Percentiles rank a stretch among this genome's conserved stretches.
These are phyloP conservation scores for Epinephelus awoara DNA, from an alignment of 2,797 vertebrate genomes.

Conservation along the genomic window DNA sequence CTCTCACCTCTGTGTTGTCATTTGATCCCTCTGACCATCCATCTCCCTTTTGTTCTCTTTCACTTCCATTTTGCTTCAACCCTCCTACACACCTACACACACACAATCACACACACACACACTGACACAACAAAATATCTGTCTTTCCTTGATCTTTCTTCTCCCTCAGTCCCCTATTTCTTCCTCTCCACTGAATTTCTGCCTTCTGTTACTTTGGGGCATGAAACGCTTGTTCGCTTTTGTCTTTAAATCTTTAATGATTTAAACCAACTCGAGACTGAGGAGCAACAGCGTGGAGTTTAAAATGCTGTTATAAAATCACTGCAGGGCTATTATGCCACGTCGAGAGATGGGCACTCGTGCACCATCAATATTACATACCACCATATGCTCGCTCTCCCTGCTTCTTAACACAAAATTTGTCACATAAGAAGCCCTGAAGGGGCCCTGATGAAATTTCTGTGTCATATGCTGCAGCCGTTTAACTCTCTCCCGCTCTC, in stretches of 20 bases:
- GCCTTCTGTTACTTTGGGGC: constrained; percentile 26
- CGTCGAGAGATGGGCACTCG: constrained; percentile 48
- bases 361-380: constrained; percentile 76
- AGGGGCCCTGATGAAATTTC: constrained; percentile 61
- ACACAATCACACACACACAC: constrained; percentile 5
- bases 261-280: constrained; percentile 31
- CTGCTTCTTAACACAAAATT: constrained; percentile 54
- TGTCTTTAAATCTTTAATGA: constrained; percentile 69
- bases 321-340: constrained; percentile 57
- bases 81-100: background rate
- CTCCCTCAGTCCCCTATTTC: background rate
- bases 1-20: constrained; percentile 35
- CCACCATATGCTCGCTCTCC: constrained; percentile 69
- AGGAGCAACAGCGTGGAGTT: constrained; percentile 45
- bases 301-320: constrained; percentile 61
- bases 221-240: constrained; percentile 9
- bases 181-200: background rate
- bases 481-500: constrained; percentile 42
- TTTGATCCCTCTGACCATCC: constrained; percentile 48
- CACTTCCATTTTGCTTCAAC: constrained; percentile 3
- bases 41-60: constrained; percentile 38
- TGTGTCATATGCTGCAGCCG: constrained; percentile 58
- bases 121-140: background rate
- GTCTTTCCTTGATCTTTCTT: background rate
- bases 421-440: constrained; percentile 70